phyloP scores from a whole-genome alignment of 2,113 vertebrate species.

The Oreochromis tanganicae region DNA sequence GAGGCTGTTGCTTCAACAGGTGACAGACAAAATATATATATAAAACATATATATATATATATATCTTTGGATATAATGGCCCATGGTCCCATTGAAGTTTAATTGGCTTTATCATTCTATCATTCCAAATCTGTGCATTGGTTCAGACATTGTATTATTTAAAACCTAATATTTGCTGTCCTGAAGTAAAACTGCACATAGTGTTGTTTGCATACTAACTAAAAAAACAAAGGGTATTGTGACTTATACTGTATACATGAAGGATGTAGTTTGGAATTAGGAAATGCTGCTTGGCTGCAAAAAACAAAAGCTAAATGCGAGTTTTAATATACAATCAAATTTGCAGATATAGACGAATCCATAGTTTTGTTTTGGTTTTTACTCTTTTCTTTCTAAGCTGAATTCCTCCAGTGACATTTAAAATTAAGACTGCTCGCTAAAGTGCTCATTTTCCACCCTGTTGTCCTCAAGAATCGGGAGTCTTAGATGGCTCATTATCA shows the following conservation, averaged over 20 bases:
- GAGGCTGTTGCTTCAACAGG: background rate
- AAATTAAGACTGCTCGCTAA: background rate
- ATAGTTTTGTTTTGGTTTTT: background rate
- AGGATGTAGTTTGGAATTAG: background rate
- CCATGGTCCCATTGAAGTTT: background rate
- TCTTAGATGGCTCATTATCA: background rate
- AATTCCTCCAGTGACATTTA: background rate
- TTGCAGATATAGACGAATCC: background rate
- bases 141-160: background rate
- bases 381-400: background rate
- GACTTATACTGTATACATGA: background rate
- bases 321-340: background rate
- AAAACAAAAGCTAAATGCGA: background rate
- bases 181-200: background rate
- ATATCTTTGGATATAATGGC: background rate
- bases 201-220: background rate
- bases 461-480: background rate
- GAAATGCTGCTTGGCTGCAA: background rate
- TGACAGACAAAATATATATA: background rate
- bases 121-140: background rate
- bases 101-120: background rate
- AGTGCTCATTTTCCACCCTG: slow-evolving; percentile 22
- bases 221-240: background rate
- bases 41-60: background rate
- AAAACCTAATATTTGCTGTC: background rate